phyloP scores from a whole-genome alignment of 2,797 vertebrate genomes.

The Anguilla marmorata region DNA sequence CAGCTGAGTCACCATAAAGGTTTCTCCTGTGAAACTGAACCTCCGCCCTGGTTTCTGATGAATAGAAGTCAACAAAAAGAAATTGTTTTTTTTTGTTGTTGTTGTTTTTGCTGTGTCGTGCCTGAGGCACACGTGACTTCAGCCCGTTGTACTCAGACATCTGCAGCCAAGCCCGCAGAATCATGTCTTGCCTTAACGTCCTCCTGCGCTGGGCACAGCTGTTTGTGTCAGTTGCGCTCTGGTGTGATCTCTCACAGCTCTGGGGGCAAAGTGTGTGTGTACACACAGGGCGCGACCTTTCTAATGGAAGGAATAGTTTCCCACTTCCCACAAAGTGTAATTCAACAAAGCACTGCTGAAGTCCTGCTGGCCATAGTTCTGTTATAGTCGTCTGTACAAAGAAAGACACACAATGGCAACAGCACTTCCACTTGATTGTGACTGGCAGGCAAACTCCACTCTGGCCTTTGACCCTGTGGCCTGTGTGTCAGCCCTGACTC shows the following conservation, averaged over 20 bases:
- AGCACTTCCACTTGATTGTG: not conserved
- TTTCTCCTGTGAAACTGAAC: not conserved
- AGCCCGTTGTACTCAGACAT: not conserved
- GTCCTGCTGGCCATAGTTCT: not conserved
- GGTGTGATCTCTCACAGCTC: not conserved
- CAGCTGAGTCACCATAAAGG: not conserved
- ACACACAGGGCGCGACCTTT: not conserved
- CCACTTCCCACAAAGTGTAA: not conserved
- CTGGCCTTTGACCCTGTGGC: conserved; percentile 4
- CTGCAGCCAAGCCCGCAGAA: not conserved
- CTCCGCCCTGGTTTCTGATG: not conserved
- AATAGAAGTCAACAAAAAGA: not conserved
- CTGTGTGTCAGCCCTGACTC: not conserved
- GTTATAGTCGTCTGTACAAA: not conserved
- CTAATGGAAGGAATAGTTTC: not conserved
- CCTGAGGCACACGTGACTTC: not conserved
- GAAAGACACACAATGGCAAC: not conserved
- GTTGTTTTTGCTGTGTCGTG: not conserved
- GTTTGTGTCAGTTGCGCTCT: not conserved
- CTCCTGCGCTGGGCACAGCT: not conserved
- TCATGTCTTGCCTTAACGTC: not conserved
- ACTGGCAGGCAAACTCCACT: conserved; percentile 2
- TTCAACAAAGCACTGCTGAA: not conserved
- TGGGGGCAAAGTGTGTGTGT: not conserved
- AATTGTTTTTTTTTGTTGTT: not conserved